These are phyloP conservation scores for Eristalis arbustorum DNA, from an alignment of 2,888 invertebrate genomes.

Conservation along the genomic window DNA sequence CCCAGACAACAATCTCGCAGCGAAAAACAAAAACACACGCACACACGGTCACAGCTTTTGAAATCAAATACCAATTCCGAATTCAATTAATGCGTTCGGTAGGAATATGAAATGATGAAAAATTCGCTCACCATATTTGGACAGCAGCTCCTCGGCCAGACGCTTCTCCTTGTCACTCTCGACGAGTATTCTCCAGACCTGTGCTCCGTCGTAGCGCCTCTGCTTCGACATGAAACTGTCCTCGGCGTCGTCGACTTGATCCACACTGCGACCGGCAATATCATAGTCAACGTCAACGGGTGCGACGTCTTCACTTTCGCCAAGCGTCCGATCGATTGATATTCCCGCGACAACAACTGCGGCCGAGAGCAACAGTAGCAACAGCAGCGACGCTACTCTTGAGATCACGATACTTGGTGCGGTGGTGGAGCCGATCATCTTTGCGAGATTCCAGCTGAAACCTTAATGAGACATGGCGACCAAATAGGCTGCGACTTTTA, in stretches of 20 bases:
- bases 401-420: slow-evolving; percentile 40
- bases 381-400: slow-evolving; percentile 11
- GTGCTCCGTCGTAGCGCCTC: slow-evolving; percentile 87
- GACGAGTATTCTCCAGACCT: slow-evolving; percentile 86
- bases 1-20: slow-evolving; percentile 10
- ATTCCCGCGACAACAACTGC: slow-evolving; percentile 64
- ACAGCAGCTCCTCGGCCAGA: slow-evolving; percentile 82
- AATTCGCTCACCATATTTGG: slow-evolving; percentile 82
- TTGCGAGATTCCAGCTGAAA: slow-evolving; percentile 79
- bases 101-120: slow-evolving; percentile 20
- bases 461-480: slow-evolving; percentile 80
- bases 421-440: slow-evolving; percentile 76
- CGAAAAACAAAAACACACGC: neutral
- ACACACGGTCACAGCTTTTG: neutral
- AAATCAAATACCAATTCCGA: neutral
- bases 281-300: slow-evolving; percentile 73
- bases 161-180: slow-evolving; percentile 82
- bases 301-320: slow-evolving; percentile 68
- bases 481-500: slow-evolving; percentile 78
- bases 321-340: slow-evolving; percentile 60
- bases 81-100: neutral
- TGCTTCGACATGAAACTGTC: slow-evolving; percentile 74
- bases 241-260: slow-evolving; percentile 72
- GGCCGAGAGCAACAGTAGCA: slow-evolving; percentile 45
- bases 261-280: slow-evolving; percentile 37